Evolutionary conservation across 2,888 invertebrate species (phyloP).

Genomic region (Tortrix viridana): DNA sequence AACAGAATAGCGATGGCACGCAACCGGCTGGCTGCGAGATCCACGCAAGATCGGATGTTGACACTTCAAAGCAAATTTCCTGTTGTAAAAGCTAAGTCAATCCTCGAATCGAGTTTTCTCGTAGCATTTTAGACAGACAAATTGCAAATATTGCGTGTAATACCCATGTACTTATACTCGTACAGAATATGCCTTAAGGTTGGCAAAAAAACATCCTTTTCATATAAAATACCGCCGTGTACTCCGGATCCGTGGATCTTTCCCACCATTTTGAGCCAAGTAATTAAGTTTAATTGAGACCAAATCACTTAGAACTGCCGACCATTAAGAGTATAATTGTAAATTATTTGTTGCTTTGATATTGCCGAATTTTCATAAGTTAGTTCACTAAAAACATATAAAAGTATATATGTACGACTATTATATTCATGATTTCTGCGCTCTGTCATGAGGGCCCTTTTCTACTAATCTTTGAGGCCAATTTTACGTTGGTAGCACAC

Average conservation of each 20-base stretch:
- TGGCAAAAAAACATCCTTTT: slow-evolving; percentile 22
- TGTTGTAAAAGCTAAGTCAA: slow-evolving; percentile 39
- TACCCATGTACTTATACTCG: too few relatives aligned
- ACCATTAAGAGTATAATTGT: slow-evolving; percentile 8
- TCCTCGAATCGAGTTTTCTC: slow-evolving; percentile 32
- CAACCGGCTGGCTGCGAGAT: slow-evolving; percentile 40
- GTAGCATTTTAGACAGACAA: neutral
- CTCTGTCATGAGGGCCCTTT: too few relatives aligned
- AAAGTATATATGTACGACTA: too few relatives aligned
- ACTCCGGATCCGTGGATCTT: slow-evolving; percentile 25
- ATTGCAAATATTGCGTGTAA: too few relatives aligned
- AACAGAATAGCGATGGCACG: slow-evolving; percentile 55
- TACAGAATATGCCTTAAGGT: slow-evolving; percentile 9
- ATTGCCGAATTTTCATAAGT: neutral
- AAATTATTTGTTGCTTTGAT: slow-evolving; percentile 3
- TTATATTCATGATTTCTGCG: too few relatives aligned
- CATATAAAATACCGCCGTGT: slow-evolving; percentile 5
- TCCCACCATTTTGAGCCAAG: slow-evolving; percentile 29
- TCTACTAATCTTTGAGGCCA: too few relatives aligned
- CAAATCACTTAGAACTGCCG: slow-evolving; percentile 20
- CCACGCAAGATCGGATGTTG: slow-evolving; percentile 49
- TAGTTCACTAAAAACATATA: too few relatives aligned
- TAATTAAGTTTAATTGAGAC: slow-evolving; percentile 29
- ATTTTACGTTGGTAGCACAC: too few relatives aligned
- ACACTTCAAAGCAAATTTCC: slow-evolving; percentile 52